These are phyloP conservation scores for Chloebia gouldiae DNA, from an alignment of 2,113 vertebrate genomes.

Conservation along the genomic window DNA sequence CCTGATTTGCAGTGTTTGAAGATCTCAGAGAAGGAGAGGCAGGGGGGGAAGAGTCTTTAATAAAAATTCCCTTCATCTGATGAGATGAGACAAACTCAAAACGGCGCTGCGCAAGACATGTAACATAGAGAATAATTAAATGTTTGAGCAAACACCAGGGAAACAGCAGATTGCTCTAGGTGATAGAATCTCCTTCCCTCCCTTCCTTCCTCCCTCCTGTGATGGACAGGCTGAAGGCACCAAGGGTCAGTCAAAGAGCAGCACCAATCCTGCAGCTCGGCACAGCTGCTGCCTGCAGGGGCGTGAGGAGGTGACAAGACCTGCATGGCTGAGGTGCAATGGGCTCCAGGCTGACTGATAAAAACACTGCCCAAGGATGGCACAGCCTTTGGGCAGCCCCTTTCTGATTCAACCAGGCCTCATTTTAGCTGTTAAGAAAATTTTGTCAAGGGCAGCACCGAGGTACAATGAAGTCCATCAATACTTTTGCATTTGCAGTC, in stretches of 20 bases:
- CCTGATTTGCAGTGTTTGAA: background rate
- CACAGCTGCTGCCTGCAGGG: rapidly evolving
- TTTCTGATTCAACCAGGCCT: background rate
- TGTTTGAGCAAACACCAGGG: background rate
- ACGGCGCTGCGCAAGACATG: rapidly evolving
- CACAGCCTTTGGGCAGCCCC: background rate
- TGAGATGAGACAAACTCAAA: background rate
- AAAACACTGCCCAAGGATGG: rapidly evolving
- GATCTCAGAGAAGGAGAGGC: background rate
- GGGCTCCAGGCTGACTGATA: background rate
- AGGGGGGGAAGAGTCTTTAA: background rate
- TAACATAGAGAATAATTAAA: background rate
- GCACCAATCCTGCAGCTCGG: background rate
- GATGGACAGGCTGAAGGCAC: background rate
- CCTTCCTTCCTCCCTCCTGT: background rate
- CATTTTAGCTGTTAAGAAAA: background rate
- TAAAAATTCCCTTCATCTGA: background rate
- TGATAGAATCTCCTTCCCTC: background rate
- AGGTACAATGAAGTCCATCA: background rate
- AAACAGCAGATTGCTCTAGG: background rate
- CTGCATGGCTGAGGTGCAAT: background rate
- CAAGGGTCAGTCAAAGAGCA: background rate
- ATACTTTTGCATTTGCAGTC: background rate
- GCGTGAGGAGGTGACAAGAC: background rate
- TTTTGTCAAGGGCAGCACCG: background rate